Base-by-base conservation (phyloP, 1,140 invertebrate genomes). In the Spodoptera frugiperda region DNA sequence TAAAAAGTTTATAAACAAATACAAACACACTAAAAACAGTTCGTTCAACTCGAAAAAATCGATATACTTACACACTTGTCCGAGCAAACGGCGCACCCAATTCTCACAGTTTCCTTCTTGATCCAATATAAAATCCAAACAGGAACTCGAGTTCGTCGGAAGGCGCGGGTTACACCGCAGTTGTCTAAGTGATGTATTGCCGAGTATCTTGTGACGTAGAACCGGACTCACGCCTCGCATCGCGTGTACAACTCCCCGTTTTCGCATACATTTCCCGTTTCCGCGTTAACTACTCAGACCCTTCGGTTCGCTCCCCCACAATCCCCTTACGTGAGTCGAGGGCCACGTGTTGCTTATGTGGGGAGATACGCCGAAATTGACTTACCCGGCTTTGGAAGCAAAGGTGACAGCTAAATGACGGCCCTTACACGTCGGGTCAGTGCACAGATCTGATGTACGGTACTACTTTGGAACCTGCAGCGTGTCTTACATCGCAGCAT, bases 261-360 rank as follows among this genome's bases (percentile, higher is more conserved):
- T 57, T 39, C 68, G 68, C 68, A 39, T 72, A 57, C 53, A 30
- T 72, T 70, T 57, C 53, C 54, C 68, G 68, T 72, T 72, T 72
- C 53, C 53, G 53, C 46, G 51, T 57, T 72, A 55, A 72, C 68
- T 46, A 72, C 51, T 70, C 51, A 70, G 68, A 46, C 48, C 65
- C 65, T 72, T 72, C 12, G 14, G 33, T 46, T 55, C 49, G 51
- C 15, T 67, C 48, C 63, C 63, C 63, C 19, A 65, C 17, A 21
- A 21, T 48, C 61, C 61, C 44, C 39, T 21, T 70, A 70, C 49
- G 21, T 70, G 48, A 46, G 53, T 57, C 21, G 68, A 68, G 51
- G 30, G 68, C 68, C 68, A 72, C 68, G 68, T 72, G 68, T 72
- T 72, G 68, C 68, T 72, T 72, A 30, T 51, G 49, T 57, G 53